Base-by-base conservation (phyloP, 2,888 invertebrate genomes). In the Ophraella communa region DNA sequence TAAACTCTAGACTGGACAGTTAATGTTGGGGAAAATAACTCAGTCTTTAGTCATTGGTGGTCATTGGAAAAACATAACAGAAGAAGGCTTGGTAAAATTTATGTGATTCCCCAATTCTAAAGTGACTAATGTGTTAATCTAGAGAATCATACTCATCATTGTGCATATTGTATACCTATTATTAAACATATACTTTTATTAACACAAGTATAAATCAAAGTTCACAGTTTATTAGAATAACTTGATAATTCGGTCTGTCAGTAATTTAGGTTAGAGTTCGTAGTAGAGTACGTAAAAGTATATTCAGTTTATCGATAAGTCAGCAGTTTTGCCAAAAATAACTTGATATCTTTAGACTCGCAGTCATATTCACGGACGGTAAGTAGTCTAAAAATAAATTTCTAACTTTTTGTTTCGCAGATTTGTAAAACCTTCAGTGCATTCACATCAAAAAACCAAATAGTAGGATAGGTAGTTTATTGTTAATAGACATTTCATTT, bases 351-450 rank as follows among this genome's bases (percentile, higher is more conserved):
- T 69, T 67, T 71, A 71, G 71, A 64, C 66, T 59, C 59, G 65
- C 66, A 71, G 63, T 71, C 71, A 71, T 71, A 67, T 70, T 68
- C 68, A 68, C 60, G 68, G 67, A 68, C 68, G 65, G 57, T 47
- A n/a, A n/a, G n/a, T n/a, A 54, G 42, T 68, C 68, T 67, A 68
- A 68, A 68, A 67, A 68, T 68, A 70, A 64, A 44, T 67, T 44
- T 58, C 58, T 54, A 64, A 68, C 60, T 66, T 70, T 68, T 70
- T 70, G 70, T 70, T 70, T 64, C 62, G 52, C 69, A 62, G 62
- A 65, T 64, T 67, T 64, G 70, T 68, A 20, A 60, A 60, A 60
- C 62, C 60, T 64, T 60, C 68, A 64, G 67, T 70, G 64, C 65
- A 66, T 68, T 70, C 66, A 70, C 70, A 62, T 65, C 57, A 42